These are phyloP conservation scores for Labroides dimidiatus DNA, from an alignment of 2,797 vertebrate genomes.

Conservation along the genomic window DNA sequence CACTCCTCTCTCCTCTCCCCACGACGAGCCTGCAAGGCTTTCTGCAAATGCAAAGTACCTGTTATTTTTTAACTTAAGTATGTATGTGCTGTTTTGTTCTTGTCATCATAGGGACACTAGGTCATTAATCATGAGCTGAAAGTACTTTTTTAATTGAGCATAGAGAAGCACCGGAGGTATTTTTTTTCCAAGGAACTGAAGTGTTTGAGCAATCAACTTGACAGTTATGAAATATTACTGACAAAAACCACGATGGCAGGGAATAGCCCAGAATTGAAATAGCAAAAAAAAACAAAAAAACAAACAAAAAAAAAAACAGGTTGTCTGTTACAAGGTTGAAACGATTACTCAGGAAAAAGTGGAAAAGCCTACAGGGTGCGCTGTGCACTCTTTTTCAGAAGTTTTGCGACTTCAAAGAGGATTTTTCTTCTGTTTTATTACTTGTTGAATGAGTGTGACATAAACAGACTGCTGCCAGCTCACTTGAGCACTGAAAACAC, in stretches of 20 bases:
- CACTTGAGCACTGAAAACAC: conserved; percentile 87
- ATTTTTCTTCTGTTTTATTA: conserved; percentile 74
- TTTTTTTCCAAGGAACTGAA: conserved; percentile 83
- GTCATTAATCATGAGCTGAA: conserved; percentile 81
- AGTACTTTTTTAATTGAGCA: conserved; percentile 72
- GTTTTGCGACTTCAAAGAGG: conserved; percentile 71
- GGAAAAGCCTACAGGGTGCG: conserved; percentile 73
- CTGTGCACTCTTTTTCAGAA: conserved; percentile 73
- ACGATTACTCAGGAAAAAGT: conserved; percentile 90
- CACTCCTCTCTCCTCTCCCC: conserved; percentile 61
- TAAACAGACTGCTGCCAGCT: conserved; percentile 83
- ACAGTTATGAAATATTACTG: conserved; percentile 86
- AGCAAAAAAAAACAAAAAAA: conserved; percentile 89
- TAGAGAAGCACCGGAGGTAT: conserved; percentile 69
- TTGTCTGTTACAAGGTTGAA: conserved; percentile 86
- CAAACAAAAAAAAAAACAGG: conserved; percentile 75
- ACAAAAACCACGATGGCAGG: conserved; percentile 86
- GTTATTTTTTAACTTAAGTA: conserved; percentile 66
- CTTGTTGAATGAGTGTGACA: conserved; percentile 80
- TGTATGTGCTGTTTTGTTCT: conserved; percentile 73
- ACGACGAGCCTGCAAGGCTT: conserved; percentile 69
- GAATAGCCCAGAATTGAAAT: conserved; percentile 92
- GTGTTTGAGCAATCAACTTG: conserved; percentile 91
- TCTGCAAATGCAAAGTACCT: conserved; percentile 75
- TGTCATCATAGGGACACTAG: conserved; percentile 84